Evolutionary conservation across 2,113 vertebrate species (phyloP).

Genomic region (Equus quagga): DNA sequence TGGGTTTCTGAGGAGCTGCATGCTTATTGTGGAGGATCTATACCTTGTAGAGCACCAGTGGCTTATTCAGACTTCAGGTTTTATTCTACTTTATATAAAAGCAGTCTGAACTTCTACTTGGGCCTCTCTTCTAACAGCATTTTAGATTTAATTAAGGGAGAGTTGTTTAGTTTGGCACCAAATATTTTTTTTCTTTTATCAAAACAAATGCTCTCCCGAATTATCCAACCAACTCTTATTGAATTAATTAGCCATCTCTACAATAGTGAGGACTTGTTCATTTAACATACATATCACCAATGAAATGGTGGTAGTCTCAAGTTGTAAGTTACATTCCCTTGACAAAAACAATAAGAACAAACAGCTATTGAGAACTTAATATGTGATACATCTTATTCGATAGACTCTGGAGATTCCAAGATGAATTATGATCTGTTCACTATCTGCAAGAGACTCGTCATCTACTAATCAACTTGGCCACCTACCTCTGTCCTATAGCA

Average conservation of each 20-base stretch:
- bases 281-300: background rate
- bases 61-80: background rate
- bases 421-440: background rate
- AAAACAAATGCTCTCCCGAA: background rate
- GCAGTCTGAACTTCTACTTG: background rate
- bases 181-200: background rate
- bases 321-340: background rate
- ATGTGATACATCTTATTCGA: background rate
- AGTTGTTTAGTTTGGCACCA: background rate
- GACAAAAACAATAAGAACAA: background rate
- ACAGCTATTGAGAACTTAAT: background rate
- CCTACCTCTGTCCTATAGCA: background rate
- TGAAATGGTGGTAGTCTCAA: background rate
- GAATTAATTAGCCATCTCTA: background rate
- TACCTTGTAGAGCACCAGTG: background rate
- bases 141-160: background rate
- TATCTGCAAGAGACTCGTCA: background rate
- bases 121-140: background rate
- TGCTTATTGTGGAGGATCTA: background rate
- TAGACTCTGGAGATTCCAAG: background rate
- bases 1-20: background rate
- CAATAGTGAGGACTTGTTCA: background rate
- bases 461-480: background rate
- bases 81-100: background rate
- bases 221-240: background rate